phyloP scores from a whole-genome alignment of 2,797 vertebrate species.

The Lophius americanus region DNA sequence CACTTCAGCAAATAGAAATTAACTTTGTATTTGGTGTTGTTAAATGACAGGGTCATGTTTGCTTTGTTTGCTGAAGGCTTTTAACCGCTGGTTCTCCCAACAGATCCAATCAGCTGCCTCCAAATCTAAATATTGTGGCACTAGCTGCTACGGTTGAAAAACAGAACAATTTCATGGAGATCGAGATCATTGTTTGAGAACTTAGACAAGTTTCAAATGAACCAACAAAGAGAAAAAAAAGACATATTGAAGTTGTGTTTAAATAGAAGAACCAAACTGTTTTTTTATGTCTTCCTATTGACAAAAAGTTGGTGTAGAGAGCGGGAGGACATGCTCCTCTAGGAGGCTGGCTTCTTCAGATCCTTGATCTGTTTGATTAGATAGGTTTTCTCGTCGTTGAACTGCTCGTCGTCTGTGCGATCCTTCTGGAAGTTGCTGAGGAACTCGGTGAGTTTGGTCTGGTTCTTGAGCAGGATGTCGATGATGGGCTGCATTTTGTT shows the following conservation, averaged over 20 bases:
- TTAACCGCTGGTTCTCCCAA: slow-evolving; percentile 56
- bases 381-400: slow-evolving; percentile 97
- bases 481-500: slow-evolving; percentile 95
- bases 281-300: slow-evolving; percentile 65
- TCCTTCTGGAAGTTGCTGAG: slow-evolving; percentile 97
- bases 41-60: not conserved
- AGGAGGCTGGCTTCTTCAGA: slow-evolving; percentile 91
- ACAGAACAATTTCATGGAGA: slow-evolving; percentile 21
- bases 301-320: slow-evolving; percentile 71
- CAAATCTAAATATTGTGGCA: slow-evolving; percentile 63
- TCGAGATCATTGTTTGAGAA: slow-evolving; percentile 69
- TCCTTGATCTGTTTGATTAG: slow-evolving; percentile 97
- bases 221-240: slow-evolving; percentile 65
- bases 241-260: slow-evolving; percentile 58
- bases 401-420: slow-evolving; percentile 93
- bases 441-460: slow-evolving; percentile 96
- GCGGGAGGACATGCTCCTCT: slow-evolving; percentile 48
- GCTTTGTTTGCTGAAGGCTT: not conserved
- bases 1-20: slow-evolving; percentile 13
- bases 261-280: slow-evolving; percentile 70
- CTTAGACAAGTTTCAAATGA: slow-evolving; percentile 65
- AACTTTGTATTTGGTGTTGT: not conserved
- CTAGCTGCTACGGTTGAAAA: slow-evolving; percentile 62
- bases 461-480: slow-evolving; percentile 97
- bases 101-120: slow-evolving; percentile 60